These are phyloP conservation scores for Colistium nudipinnis DNA, from an alignment of 2,113 vertebrate genomes.

Conservation along the genomic window DNA sequence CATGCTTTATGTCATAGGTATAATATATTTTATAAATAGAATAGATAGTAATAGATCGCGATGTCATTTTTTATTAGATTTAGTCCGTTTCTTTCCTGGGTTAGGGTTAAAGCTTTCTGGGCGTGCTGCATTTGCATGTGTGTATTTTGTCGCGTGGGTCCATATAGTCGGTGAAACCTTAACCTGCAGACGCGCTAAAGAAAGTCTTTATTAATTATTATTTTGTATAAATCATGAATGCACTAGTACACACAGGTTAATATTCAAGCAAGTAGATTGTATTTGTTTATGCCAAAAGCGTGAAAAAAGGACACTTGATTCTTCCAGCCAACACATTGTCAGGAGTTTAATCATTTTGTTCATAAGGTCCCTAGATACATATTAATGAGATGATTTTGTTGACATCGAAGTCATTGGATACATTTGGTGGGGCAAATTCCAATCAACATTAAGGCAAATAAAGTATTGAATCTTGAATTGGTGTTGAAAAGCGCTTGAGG, in stretches of 20 bases:
- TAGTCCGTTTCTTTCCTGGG: constrained; percentile 18
- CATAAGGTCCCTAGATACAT: background rate
- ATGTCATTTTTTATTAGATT: constrained; percentile 18
- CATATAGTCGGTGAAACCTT: too few species aligned
- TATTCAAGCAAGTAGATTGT: background rate
- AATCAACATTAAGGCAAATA: too few species aligned
- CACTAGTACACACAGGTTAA: background rate
- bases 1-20: constrained; percentile 33
- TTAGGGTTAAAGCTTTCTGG: constrained; percentile 22
- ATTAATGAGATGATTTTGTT: background rate
- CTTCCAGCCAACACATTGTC: background rate
- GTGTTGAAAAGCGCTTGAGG: background rate
- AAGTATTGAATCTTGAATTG: background rate
- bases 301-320: background rate
- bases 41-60: constrained; percentile 34
- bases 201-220: too few species aligned
- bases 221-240: too few species aligned
- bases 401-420: background rate
- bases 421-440: background rate
- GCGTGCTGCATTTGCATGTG: constrained; percentile 12
- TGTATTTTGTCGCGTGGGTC: constrained; percentile 13
- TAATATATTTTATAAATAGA: too few species aligned
- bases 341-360: background rate
- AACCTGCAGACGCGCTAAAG: too few species aligned
- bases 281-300: background rate